Conservation (phyloP, 2,888 invertebrate species). For the Hipparchia semele region DNA sequence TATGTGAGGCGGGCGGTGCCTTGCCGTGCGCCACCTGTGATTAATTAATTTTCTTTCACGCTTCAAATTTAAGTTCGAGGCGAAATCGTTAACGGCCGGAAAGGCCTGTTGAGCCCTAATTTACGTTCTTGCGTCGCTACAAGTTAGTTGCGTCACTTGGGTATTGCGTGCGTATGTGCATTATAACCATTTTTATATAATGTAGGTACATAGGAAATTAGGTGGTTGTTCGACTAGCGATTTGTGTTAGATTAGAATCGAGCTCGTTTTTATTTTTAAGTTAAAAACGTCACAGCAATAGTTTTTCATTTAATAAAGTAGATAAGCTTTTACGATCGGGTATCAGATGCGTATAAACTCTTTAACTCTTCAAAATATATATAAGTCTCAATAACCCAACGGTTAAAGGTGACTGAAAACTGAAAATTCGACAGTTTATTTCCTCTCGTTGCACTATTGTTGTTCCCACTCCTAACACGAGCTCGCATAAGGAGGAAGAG, state of each 20-base stretch:
- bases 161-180: conserved; percentile 72
- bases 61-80: conserved; percentile 71
- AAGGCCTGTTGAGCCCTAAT: conserved; percentile 78
- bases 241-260: conserved; percentile 66
- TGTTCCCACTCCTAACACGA: too few relatives aligned
- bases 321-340: background rate
- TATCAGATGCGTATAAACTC: background rate
- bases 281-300: conserved; percentile 21
- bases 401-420: too few relatives aligned
- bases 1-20: conserved; percentile 21
- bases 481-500: too few relatives aligned
- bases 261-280: conserved; percentile 45
- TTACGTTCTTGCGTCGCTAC: conserved; percentile 72
- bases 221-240: conserved; percentile 72
- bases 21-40: conserved; percentile 61
- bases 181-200: conserved; percentile 73
- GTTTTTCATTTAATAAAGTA: conserved; percentile 5
- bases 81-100: conserved; percentile 76
- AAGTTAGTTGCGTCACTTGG: conserved; percentile 72
- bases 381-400: too few relatives aligned
- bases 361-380: too few relatives aligned
- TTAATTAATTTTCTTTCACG: conserved; percentile 80
- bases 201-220: conserved; percentile 76
- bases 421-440: too few relatives aligned
- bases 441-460: too few relatives aligned